Conservation (phyloP, 2,888 invertebrate genomes). For the Perizoma affinitatum region DNA sequence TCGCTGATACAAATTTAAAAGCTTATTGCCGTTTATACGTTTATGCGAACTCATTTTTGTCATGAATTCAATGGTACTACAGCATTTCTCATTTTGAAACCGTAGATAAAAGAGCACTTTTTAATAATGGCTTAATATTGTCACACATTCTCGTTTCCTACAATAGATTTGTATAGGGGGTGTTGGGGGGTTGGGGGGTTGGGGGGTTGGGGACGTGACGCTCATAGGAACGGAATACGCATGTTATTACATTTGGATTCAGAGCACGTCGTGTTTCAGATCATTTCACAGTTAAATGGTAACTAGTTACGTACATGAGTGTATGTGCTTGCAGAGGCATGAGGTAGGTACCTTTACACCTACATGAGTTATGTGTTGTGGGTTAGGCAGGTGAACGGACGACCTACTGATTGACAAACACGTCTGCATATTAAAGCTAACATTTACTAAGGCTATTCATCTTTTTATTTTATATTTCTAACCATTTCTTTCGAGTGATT, state of each 20-base stretch:
- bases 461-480: neutral
- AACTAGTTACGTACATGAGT: neutral
- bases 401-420: no score
- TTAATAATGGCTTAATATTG: neutral
- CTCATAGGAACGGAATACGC: neutral
- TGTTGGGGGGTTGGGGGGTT: neutral
- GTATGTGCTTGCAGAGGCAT: neutral
- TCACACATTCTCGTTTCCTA: neutral
- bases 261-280: constrained; percentile 6
- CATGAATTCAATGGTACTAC: no score
- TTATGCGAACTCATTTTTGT: no score
- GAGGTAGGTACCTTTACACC: no score
- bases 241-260: constrained; percentile 9
- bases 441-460: no score
- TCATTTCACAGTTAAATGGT: constrained; percentile 18
- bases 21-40: neutral
- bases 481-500: neutral
- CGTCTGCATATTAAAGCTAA: no score
- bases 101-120: neutral
- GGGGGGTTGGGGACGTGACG: neutral
- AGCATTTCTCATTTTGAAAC: no score
- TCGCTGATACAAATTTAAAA: constrained; percentile 6
- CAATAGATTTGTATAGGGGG: constrained; percentile 1
- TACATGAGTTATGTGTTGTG: no score
- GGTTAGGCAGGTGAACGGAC: no score